Conservation (phyloP, 2,113 vertebrate species). For the Salvator merianae region DNA sequence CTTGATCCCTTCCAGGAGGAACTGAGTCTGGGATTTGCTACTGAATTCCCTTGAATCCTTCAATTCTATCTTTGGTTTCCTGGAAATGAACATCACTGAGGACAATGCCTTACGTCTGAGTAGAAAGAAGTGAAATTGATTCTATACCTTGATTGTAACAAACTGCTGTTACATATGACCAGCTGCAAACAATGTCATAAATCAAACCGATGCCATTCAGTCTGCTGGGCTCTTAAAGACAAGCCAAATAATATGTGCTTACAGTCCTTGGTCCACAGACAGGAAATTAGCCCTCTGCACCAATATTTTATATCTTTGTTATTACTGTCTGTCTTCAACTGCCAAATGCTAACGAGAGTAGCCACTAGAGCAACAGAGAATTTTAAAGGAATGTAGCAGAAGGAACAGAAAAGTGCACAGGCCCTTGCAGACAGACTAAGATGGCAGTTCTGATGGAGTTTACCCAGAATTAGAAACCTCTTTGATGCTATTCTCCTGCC, state of each 20-base stretch:
- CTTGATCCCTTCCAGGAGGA: not conserved
- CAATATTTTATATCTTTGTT: not conserved
- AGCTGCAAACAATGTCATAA: not conserved
- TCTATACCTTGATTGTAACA: not conserved
- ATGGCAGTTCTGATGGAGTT: not conserved
- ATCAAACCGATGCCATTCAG: not conserved
- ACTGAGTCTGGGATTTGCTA: not conserved
- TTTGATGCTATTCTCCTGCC: not conserved
- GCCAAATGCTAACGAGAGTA: not conserved
- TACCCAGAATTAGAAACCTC: conserved; percentile 7
- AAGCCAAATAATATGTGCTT: not conserved
- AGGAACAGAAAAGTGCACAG: not conserved
- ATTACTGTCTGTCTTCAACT: not conserved
- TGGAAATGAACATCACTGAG: not conserved
- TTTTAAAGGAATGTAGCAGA: not conserved
- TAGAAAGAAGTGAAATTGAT: not conserved
- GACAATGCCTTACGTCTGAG: not conserved
- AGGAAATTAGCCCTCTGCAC: too few species aligned
- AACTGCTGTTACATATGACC: not conserved
- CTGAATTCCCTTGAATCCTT: not conserved
- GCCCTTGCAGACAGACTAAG: not conserved
- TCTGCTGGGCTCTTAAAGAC: not conserved
- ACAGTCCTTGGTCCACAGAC: not conserved
- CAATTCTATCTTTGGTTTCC: not conserved
- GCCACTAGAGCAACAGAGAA: not conserved